A percentile compares a stretch with the other conserved stretches of the same genome.
Evolutionary conservation across 2,797 vertebrate genomes (phyloP).

Genomic region (Otus scops): DNA sequence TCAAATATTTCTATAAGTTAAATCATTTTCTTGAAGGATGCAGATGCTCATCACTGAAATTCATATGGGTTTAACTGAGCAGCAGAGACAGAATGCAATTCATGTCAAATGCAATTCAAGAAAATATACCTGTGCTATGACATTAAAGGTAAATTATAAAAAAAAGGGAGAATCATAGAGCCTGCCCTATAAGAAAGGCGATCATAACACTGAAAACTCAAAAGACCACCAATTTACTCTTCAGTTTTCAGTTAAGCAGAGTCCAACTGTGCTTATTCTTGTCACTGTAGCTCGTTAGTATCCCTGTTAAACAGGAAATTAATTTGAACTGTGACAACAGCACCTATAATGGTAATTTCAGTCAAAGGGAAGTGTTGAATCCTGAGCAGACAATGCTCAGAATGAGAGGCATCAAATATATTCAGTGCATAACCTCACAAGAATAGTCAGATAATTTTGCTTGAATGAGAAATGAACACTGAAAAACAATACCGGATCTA

Average conservation of each 20-base stretch:
- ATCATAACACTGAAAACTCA: neutral
- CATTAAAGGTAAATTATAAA: neutral
- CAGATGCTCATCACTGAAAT: neutral
- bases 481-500: neutral
- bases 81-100: neutral
- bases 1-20: neutral
- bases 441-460: neutral
- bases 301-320: slow-evolving; percentile 26
- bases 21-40: neutral
- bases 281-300: neutral
- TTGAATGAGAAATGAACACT: neutral
- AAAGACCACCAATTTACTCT: neutral
- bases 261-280: neutral
- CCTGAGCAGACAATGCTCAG: neutral
- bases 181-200: neutral
- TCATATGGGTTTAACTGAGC: neutral
- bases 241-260: neutral
- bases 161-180: neutral
- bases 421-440: neutral
- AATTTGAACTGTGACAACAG: slow-evolving; percentile 28
- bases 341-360: slow-evolving; percentile 1
- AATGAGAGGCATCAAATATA: neutral
- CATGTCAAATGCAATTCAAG: neutral
- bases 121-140: neutral
- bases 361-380: neutral